Percentiles rank a stretch among this genome's conserved stretches.
Conservation (phyloP, 2,113 vertebrate species). For the Dipodomys ordii region DNA sequence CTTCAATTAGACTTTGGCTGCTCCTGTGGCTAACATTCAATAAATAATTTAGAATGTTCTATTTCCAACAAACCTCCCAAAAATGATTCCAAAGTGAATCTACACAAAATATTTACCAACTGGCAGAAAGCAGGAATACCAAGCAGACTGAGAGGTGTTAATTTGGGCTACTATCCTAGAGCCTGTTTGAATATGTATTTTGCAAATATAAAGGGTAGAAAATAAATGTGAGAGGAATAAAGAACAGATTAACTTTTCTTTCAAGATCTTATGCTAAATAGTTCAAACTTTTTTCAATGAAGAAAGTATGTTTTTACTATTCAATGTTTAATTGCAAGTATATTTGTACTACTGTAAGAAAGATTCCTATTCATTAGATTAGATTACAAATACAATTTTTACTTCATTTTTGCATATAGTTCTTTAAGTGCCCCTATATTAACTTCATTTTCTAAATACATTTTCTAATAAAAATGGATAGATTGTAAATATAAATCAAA, state of each 20-base stretch:
- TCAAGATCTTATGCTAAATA: constrained; percentile 7
- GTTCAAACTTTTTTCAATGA: neutral
- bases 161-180: neutral
- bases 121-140: neutral
- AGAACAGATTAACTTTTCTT: constrained; percentile 11
- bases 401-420: neutral
- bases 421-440: neutral
- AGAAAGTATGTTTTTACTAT: neutral
- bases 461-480: neutral
- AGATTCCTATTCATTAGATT: neutral
- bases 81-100: constrained; percentile 6
- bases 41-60: constrained; percentile 45
- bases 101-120: constrained; percentile 4
- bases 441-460: constrained; percentile 35
- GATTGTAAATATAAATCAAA: neutral
- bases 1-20: neutral
- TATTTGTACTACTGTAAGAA: neutral
- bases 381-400: neutral
- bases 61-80: constrained; percentile 11
- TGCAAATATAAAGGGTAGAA: constrained; percentile 26
- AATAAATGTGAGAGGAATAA: neutral
- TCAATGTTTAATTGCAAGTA: neutral
- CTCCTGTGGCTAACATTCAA: constrained; percentile 21
- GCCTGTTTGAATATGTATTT: constrained; percentile 13
- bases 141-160: neutral